A percentile compares a stretch with the other conserved stretches of the same genome.
These are phyloP conservation scores for Andrena minutula DNA, from an alignment of 2,888 invertebrate genomes.

Conservation along the genomic window DNA sequence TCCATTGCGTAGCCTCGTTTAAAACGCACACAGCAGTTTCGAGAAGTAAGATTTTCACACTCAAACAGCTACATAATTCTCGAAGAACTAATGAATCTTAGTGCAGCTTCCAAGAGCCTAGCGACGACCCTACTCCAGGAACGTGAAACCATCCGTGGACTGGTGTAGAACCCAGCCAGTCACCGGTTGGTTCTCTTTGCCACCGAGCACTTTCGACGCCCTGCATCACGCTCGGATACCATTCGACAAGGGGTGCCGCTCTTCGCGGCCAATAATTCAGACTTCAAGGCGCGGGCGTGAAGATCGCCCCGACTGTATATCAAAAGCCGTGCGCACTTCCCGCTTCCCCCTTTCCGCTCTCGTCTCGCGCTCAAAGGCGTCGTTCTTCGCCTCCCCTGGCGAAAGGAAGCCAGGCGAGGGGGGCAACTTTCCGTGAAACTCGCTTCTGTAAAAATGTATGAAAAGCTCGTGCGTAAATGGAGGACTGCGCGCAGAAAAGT, in stretches of 20 bases:
- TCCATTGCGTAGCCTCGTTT: too few species aligned
- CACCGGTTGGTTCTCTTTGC: constrained; percentile 66
- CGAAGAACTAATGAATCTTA: background rate
- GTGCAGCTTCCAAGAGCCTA: constrained; percentile 38
- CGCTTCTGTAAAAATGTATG: background rate
- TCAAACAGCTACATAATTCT: background rate
- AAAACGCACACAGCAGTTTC: too few species aligned
- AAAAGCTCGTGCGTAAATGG: background rate
- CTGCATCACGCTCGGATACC: constrained; percentile 75
- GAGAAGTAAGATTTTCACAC: background rate
- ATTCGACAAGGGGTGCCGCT: constrained; percentile 76
- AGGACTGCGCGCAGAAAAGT: too few species aligned
- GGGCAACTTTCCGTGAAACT: constrained; percentile 14
- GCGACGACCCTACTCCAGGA: constrained; percentile 22
- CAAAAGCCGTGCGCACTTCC: constrained; percentile 66
- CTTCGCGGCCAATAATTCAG: constrained; percentile 75
- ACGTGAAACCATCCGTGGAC: constrained; percentile 46
- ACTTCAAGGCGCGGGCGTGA: constrained; percentile 77
- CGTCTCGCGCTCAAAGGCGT: constrained; percentile 54
- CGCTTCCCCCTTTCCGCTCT: constrained; percentile 17
- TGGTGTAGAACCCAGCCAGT: constrained; percentile 34
- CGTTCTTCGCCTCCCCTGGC: constrained; percentile 45
- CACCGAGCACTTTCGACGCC: constrained; percentile 70
- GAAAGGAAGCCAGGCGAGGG: background rate
- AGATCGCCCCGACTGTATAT: constrained; percentile 70